These are phyloP conservation scores for Anableps anableps DNA, from an alignment of 2,797 vertebrate genomes.

Conservation along the genomic window DNA sequence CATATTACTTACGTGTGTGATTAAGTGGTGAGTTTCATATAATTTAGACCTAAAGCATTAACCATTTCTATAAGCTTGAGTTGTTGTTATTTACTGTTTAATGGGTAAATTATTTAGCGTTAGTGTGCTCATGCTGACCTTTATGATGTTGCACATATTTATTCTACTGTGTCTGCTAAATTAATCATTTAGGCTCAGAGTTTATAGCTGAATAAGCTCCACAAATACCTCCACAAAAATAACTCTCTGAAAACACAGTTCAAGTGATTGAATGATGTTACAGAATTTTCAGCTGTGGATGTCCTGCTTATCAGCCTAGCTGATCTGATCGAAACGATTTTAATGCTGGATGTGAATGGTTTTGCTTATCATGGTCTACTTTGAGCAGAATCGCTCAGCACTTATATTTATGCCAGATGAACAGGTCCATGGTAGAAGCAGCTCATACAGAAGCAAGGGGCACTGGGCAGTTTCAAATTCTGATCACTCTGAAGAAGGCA, in stretches of 20 bases:
- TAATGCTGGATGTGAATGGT: background rate
- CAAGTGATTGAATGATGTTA: background rate
- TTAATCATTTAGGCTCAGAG: background rate
- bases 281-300: background rate
- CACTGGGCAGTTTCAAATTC: too few relatives aligned
- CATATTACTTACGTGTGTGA: constrained; percentile 19
- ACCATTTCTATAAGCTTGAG: constrained; percentile 45
- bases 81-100: constrained; percentile 39
- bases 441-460: too few relatives aligned
- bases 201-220: background rate
- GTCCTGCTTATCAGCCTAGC: background rate
- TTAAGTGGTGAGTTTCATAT: constrained; percentile 30
- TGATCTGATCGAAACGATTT: background rate
- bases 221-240: background rate
- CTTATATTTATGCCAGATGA: too few relatives aligned
- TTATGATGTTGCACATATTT: background rate
- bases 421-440: too few relatives aligned
- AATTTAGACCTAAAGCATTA: constrained; percentile 40
- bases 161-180: background rate
- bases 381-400: too few relatives aligned
- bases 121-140: background rate
- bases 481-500: background rate
- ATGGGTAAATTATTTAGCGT: background rate
- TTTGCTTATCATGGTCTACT: background rate
- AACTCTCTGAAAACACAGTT: background rate